phyloP scores from a whole-genome alignment of 1,140 invertebrate genomes.

The Epicauta chinensis region DNA sequence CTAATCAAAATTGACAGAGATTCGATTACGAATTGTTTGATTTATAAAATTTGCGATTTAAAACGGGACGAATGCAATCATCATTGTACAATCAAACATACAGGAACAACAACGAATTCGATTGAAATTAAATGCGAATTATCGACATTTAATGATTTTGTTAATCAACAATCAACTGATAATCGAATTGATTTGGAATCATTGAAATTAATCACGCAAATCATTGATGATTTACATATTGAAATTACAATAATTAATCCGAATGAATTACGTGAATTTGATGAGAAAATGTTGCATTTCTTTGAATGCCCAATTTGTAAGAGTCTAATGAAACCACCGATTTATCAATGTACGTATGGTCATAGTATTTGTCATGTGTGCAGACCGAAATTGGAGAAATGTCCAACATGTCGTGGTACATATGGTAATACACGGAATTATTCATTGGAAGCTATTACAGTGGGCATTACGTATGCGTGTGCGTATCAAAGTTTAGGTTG shows the following conservation, averaged over 20 bases:
- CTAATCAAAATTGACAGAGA: constrained; percentile 21
- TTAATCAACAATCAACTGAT: constrained; percentile 5
- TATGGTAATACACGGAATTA: constrained; percentile 70
- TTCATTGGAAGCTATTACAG: constrained; percentile 60
- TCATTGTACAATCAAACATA: constrained; percentile 28
- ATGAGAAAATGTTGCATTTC: constrained; percentile 26
- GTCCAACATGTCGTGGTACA: constrained; percentile 68
- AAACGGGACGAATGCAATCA: constrained; percentile 19
- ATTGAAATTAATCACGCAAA: constrained; percentile 21
- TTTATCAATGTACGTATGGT: constrained; percentile 68
- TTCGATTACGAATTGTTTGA: constrained; percentile 21
- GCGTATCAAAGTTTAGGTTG: constrained; percentile 30
- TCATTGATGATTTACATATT: constrained; percentile 22
- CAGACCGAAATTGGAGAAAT: constrained; percentile 56
- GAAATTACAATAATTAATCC: constrained; percentile 24
- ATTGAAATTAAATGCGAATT: constrained; percentile 26
- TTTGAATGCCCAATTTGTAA: constrained; percentile 68
- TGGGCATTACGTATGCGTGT: constrained; percentile 27
- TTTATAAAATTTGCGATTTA: constrained; percentile 25
- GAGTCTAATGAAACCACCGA: constrained; percentile 69
- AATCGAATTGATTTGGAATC: constrained; percentile 23
- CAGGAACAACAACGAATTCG: constrained; percentile 24
- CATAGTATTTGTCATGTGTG: constrained; percentile 72
- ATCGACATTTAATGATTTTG: constrained; percentile 17
- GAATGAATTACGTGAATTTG: constrained; percentile 12